Base-by-base conservation (phyloP, 2,888 invertebrate species). In the Coecobrya sp. region DNA sequence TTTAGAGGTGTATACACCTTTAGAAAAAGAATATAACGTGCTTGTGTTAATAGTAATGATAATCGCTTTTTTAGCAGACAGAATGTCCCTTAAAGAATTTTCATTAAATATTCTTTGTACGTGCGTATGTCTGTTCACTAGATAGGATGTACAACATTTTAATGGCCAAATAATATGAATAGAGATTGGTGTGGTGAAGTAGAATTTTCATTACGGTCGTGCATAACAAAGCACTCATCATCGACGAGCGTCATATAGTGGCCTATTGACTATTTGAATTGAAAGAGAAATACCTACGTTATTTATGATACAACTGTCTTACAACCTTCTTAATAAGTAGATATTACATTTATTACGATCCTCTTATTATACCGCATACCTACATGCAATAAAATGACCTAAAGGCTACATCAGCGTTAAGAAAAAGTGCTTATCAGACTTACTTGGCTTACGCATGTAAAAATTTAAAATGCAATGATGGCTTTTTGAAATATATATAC, bases 301-400 rank as follows among this genome's bases (percentile, higher is more conserved):
- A 82, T 89, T 82, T 89, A 89, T 88, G 89, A 76, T 62, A 84
- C 36, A n/a, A 73, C 89, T 70, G 89, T 73, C 70, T 87, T 76
- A 68, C 65, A 73, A 73, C 73, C 30, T 55, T 79, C 10, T 81
- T 11, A 3, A 8, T 27, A n/a, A n/a, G 27, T 59, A 55, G 55
- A n/a, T 55, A 55, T 55, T 86, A 49, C 68, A 52, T 49, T 45
- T 70, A 70, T 70, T 70, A 68, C 49, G 16, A 86, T 49, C 70
- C 45, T 59, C 27, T 30, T 70, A n/a, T n/a, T n/a, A n/a, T n/a
- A n/a, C 16, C n/a, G 10, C 55, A 16, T 7, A 10, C 11, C 30
- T 55, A 16, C 5, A 30, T 81, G 30, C 42, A 27, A 36, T 65
- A 76, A 49, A 13, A 42, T 88, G 55, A 36, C 65, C 88, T 88